phyloP scores from a whole-genome alignment of 2,888 invertebrate genomes.

The Luffia ferchaultella region DNA sequence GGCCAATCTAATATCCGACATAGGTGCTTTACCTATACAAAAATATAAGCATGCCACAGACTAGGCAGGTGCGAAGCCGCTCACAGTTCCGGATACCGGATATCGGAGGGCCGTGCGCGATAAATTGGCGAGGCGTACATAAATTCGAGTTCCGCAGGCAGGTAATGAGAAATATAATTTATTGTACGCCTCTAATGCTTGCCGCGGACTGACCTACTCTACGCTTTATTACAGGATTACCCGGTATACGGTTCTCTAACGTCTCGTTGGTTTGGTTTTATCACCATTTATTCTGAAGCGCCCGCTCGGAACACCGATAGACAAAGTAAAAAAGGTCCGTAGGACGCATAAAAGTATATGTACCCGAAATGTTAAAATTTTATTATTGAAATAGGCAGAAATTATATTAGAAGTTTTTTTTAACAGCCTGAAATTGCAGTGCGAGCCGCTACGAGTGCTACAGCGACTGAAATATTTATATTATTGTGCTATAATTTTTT shows the following conservation, averaged over 20 bases:
- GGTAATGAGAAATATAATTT: constrained; percentile 55
- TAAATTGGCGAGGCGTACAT: neutral
- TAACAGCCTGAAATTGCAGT: no score
- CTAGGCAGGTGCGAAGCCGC: neutral
- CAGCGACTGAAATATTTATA: no score
- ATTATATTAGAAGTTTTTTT: no score
- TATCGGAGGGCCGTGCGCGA: neutral
- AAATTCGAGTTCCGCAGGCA: constrained; percentile 12
- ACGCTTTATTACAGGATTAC: neutral
- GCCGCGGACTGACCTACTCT: neutral
- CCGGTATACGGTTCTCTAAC: neutral
- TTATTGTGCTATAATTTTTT: no score
- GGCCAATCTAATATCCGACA: no score
- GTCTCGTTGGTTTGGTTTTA: neutral
- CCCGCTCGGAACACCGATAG: neutral
- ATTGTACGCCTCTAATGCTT: constrained; percentile 28
- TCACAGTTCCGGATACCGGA: neutral
- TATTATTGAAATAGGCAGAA: no score
- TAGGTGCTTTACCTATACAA: no score
- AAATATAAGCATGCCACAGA: no score
- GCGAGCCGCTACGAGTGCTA: no score
- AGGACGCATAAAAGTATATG: no score
- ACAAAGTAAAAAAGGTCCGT: neutral
- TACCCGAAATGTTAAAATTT: no score
- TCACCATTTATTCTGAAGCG: neutral